phyloP scores from a whole-genome alignment of 2,113 vertebrate species.

The Leptobrachium ailaonicum region DNA sequence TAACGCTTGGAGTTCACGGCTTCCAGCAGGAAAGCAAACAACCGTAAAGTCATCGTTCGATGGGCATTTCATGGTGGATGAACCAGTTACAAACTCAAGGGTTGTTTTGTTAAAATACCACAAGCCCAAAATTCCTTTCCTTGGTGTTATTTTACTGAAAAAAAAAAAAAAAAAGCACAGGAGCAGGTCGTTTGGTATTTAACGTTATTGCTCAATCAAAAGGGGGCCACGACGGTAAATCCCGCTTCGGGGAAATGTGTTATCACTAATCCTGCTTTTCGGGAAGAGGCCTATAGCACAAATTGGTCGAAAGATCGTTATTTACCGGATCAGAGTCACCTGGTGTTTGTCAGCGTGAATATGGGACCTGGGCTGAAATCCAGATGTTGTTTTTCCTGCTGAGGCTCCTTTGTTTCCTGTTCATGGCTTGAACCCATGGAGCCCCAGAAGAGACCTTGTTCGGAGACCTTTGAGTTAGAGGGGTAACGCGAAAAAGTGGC shows the following conservation, averaged over 20 bases:
- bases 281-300: not conserved
- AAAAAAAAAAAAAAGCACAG: too few relatives aligned
- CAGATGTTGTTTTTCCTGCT: conserved; percentile 10
- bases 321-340: conserved; percentile 28
- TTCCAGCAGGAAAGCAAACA: too few relatives aligned
- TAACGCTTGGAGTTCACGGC: not conserved
- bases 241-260: conserved; percentile 6
- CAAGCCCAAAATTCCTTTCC: too few relatives aligned
- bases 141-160: too few relatives aligned
- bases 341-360: conserved; percentile 21
- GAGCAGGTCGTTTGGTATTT: too few relatives aligned
- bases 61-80: too few relatives aligned
- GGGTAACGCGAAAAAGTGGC: conserved; percentile 1
- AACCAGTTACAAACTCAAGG: too few relatives aligned
- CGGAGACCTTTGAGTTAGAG: not conserved
- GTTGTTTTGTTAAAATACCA: too few relatives aligned
- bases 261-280: conserved; percentile 15
- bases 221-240: not conserved
- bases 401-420: conserved; percentile 5
- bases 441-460: not conserved
- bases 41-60: too few relatives aligned
- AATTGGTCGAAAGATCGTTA: conserved; percentile 5
- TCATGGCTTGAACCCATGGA: not conserved
- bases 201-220: not conserved
- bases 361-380: not conserved